A percentile compares a stretch with the other conserved stretches of the same genome.
Evolutionary conservation across 1,140 invertebrate species (phyloP).

Genomic region (Trichonephila clavata): DNA sequence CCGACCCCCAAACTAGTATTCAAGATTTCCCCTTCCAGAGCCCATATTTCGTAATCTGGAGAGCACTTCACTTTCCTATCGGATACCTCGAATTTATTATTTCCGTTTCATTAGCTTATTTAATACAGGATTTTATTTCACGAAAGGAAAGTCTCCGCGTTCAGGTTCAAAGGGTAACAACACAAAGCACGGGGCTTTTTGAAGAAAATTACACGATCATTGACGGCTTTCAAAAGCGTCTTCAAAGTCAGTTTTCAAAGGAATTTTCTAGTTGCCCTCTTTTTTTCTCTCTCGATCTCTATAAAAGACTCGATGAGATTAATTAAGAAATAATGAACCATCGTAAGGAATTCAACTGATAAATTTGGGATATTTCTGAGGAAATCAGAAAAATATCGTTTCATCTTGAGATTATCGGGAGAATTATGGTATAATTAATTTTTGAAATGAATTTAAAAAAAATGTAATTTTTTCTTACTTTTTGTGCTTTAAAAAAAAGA

Average conservation of each 20-base stretch:
- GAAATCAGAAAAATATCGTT: slow-evolving; percentile 10
- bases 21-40: slow-evolving; percentile 59
- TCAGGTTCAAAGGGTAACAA: slow-evolving; percentile 57
- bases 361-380: slow-evolving; percentile 17
- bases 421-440: slow-evolving; percentile 5
- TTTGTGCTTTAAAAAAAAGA: not conserved
- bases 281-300: slow-evolving; percentile 14
- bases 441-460: not conserved
- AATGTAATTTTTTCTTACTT: not conserved
- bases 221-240: slow-evolving; percentile 61
- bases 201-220: slow-evolving; percentile 68
- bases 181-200: slow-evolving; percentile 45
- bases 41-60: slow-evolving; percentile 51
- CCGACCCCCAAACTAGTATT: slow-evolving; percentile 10
- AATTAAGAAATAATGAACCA: slow-evolving; percentile 72
- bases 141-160: slow-evolving; percentile 66
- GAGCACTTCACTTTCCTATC: slow-evolving; percentile 75
- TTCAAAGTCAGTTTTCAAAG: slow-evolving; percentile 63
- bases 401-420: not conserved
- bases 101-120: slow-evolving; percentile 73
- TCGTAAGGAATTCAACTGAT: not conserved
- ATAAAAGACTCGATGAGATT: slow-evolving; percentile 13
- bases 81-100: slow-evolving; percentile 62
- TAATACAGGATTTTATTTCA: slow-evolving; percentile 29
- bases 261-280: slow-evolving; percentile 45